phyloP scores from a whole-genome alignment of 1,140 invertebrate genomes.

The Drosophila mojavensis region DNA sequence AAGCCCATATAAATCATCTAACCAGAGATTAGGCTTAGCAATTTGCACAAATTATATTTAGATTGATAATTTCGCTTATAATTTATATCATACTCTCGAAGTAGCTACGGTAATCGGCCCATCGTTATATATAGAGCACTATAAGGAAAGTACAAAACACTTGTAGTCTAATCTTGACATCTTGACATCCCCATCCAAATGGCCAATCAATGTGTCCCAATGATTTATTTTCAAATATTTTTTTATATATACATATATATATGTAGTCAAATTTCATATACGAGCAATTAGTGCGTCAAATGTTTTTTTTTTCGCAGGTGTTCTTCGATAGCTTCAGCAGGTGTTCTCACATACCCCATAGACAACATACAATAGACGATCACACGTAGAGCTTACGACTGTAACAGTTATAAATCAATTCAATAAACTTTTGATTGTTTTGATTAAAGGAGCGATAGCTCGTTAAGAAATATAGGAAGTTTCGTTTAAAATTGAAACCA shows the following conservation, averaged over 20 bases:
- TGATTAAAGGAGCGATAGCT: not conserved
- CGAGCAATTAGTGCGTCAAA: not conserved
- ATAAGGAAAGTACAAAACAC: conserved; percentile 49
- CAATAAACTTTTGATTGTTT: not conserved
- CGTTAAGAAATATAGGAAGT: not conserved
- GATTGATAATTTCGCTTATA: conserved; percentile 33
- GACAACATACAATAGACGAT: not conserved
- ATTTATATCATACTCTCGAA: conserved; percentile 36
- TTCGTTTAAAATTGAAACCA: too few relatives aligned
- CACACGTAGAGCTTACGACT: not conserved
- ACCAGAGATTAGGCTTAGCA: not conserved
- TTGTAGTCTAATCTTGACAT: conserved; percentile 62
- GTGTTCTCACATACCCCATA: conserved; percentile 37
- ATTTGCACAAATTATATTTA: not conserved
- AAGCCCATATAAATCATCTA: not conserved
- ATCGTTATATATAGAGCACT: conserved; percentile 41
- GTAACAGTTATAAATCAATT: not conserved
- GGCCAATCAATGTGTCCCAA: conserved; percentile 56
- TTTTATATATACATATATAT: too few relatives aligned
- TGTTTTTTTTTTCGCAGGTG: conserved; percentile 1
- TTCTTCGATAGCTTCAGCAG: not conserved
- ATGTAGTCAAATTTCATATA: conserved; percentile 28
- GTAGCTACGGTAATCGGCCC: conserved; percentile 34
- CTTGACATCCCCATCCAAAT: conserved; percentile 44
- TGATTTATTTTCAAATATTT: conserved; percentile 37